Base-by-base conservation (phyloP, 2,888 invertebrate species). In the Melanchra persicariae region DNA sequence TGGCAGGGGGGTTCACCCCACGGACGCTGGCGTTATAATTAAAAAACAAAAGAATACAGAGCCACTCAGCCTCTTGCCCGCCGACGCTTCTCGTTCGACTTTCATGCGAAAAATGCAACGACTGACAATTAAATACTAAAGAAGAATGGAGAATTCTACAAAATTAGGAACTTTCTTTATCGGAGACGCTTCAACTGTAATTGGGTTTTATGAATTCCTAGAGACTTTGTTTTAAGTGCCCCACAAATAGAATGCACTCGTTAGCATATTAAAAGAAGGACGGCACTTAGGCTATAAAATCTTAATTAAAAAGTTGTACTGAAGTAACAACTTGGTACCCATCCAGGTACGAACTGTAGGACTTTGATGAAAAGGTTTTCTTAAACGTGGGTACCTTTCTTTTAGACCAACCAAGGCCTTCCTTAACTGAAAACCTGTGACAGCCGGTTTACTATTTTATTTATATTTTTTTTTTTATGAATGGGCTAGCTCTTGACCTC, bases 21-120 rank as follows among this genome's bases (percentile, higher is more conserved):
- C 91, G 87, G 89, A 88, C 91, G 90, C 91, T 87, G 89, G 92
- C 93, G 91, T 95, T 95, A 95, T 95, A 95, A 96, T 96, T 96
- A 96, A 95, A 95, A 96, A 96, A 96, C 95, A 95, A 96, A 96
- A 95, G 95, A 95, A 96, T 93, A 95, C 94, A 94, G 90, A 91
- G 92, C 94, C 93, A 93, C 94, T 94, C 95, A 93, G 93, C 94
- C 93, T 94, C 94, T 93, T 92, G 89, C 92, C 90, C 86, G 88
- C 90, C 87, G 86, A 84, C 88, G 88, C 84, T 88, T 90, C 89
- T 91, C 90, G 90, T 92, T 93, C 91, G 89, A 92, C 91, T 93
- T 93, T 92, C 89, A 91, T 91, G 90, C 90, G 89, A 93, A 93
- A 93, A 95, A 92, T 94, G 95, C 94, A 95, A 91, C 91, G 87